phyloP scores from a whole-genome alignment of 2,113 vertebrate species.

The Mellivora capensis region DNA sequence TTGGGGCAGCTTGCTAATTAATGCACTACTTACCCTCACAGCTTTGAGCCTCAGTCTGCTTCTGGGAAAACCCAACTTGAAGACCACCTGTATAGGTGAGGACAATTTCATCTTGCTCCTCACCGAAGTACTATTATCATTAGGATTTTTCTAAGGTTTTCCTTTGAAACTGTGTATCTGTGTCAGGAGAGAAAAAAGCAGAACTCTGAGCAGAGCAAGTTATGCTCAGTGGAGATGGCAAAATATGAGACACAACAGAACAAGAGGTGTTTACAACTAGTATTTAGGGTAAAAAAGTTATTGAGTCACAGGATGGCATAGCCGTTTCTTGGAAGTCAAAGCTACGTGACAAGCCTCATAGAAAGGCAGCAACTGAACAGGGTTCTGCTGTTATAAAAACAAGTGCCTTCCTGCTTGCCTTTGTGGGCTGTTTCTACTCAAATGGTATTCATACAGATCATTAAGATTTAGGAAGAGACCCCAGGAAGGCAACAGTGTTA shows the following conservation, averaged over 20 bases:
- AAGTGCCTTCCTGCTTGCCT: constrained; percentile 52
- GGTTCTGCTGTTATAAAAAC: background rate
- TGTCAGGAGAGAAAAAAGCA: constrained; percentile 18
- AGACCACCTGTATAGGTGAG: background rate
- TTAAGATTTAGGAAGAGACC: constrained; percentile 48
- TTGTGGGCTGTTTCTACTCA: constrained; percentile 13
- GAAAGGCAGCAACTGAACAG: background rate
- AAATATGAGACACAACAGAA: constrained; percentile 9
- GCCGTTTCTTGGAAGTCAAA: constrained; percentile 51
- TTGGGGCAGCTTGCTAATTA: background rate
- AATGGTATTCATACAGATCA: background rate
- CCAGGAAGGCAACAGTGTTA: background rate
- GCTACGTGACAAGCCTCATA: background rate
- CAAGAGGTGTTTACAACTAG: background rate
- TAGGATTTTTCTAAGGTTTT: background rate
- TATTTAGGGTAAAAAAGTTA: background rate
- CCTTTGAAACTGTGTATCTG: background rate
- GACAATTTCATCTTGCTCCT: background rate
- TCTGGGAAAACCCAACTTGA: background rate
- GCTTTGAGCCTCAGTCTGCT: background rate
- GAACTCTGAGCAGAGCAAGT: background rate
- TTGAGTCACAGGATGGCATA: constrained; percentile 40
- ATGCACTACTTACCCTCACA: background rate
- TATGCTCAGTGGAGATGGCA: background rate
- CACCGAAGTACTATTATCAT: background rate